These are phyloP conservation scores for Cantharis rufa DNA, from an alignment of 2,888 invertebrate species.

Conservation along the genomic window DNA sequence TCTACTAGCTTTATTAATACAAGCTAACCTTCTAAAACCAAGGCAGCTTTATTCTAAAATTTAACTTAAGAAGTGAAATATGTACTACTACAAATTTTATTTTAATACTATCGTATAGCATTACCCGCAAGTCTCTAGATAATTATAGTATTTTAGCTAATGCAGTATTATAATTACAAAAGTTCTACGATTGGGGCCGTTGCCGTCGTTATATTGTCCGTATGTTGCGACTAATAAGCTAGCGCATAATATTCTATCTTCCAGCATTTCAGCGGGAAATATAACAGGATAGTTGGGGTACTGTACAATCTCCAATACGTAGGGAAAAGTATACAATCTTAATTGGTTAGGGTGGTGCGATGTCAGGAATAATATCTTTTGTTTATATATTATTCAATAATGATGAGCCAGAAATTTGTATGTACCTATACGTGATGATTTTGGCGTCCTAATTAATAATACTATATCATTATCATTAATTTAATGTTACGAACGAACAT, in stretches of 20 bases:
- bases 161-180: not conserved
- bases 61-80: not conserved
- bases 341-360: not conserved
- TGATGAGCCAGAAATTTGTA: not conserved
- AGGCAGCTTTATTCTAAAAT: not conserved
- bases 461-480: too few species aligned
- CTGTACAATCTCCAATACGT: not conserved
- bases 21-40: too few species aligned
- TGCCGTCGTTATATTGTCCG: not conserved
- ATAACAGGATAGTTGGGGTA: not conserved
- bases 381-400: not conserved
- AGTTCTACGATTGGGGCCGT: not conserved
- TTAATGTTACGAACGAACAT: too few species aligned
- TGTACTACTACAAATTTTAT: not conserved
- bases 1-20: too few species aligned
- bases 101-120: not conserved
- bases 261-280: not conserved
- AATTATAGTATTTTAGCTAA: not conserved
- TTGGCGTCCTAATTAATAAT: too few species aligned
- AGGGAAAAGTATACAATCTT: not conserved
- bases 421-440: too few species aligned
- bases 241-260: too few species aligned
- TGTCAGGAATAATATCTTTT: not conserved
- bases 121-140: not conserved
- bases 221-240: not conserved